A percentile compares a stretch with the other conserved stretches of the same genome.
Conservation (phyloP, 2,888 invertebrate genomes). For the Lampropteryx suffumata region DNA sequence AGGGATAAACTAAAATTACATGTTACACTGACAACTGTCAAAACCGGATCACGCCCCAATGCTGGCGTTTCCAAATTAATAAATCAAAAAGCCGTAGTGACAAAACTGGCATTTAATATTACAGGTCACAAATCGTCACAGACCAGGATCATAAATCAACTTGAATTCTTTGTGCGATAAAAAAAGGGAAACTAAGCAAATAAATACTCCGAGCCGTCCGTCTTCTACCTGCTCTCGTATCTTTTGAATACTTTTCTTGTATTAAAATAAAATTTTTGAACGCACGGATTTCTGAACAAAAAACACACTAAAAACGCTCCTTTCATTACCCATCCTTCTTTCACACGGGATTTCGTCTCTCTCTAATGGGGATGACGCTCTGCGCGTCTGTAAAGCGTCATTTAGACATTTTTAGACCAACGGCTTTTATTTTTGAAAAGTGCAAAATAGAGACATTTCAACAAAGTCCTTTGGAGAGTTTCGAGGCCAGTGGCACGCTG, state of each 20-base stretch:
- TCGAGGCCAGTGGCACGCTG: slow-evolving; percentile 37
- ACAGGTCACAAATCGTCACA: slow-evolving; percentile 82
- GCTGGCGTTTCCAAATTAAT: slow-evolving; percentile 65
- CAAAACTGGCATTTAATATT: slow-evolving; percentile 79
- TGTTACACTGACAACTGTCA: slow-evolving; percentile 64
- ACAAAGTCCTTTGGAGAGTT: slow-evolving; percentile 25
- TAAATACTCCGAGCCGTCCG: slow-evolving; percentile 68
- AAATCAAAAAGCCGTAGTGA: slow-evolving; percentile 77
- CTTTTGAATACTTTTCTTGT: slow-evolving; percentile 80
- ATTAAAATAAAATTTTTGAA: slow-evolving; percentile 80
- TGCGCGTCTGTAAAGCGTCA: slow-evolving; percentile 52
- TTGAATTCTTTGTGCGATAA: slow-evolving; percentile 72
- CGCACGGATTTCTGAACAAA: slow-evolving; percentile 76
- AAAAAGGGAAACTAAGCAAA: slow-evolving; percentile 76
- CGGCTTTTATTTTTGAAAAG: slow-evolving; percentile 46
- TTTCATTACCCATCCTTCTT: slow-evolving; percentile 55
- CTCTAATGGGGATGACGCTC: slow-evolving; percentile 63
- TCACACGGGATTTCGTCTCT: slow-evolving; percentile 41
- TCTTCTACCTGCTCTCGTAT: slow-evolving; percentile 78
- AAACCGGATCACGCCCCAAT: slow-evolving; percentile 62
- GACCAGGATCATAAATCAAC: slow-evolving; percentile 74
- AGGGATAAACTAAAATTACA: slow-evolving; percentile 55
- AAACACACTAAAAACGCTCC: slow-evolving; percentile 77
- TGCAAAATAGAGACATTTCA: slow-evolving; percentile 39
- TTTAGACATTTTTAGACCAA: slow-evolving; percentile 55